A percentile compares a stretch with the other conserved stretches of the same genome.
Conservation (phyloP, 2,113 vertebrate genomes). For the Sturnus vulgaris region DNA sequence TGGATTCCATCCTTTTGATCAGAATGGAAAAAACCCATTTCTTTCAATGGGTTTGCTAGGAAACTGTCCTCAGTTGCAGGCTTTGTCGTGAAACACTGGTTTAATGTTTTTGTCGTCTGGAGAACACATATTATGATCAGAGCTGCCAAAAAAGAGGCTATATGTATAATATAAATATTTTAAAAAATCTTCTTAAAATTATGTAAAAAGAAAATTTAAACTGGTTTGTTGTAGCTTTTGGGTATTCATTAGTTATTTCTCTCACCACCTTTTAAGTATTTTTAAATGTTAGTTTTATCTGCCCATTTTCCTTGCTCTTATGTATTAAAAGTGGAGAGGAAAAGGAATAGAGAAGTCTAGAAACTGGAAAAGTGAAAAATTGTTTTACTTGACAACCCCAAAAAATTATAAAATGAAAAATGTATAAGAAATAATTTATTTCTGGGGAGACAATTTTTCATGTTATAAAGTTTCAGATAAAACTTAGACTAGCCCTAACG, state of each 20-base stretch:
- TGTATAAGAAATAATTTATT: slow-evolving; percentile 39
- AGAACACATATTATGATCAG: neutral
- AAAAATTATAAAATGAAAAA: slow-evolving; percentile 48
- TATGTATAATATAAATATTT: neutral
- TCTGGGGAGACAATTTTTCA: slow-evolving; percentile 35
- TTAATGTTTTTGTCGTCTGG: neutral
- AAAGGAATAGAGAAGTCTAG: neutral
- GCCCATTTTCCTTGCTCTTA: neutral
- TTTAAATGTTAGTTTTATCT: neutral
- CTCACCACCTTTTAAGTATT: neutral
- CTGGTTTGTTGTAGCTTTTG: neutral
- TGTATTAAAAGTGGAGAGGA: neutral
- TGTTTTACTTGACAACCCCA: neutral
- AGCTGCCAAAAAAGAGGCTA: neutral
- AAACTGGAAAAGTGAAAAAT: slow-evolving; percentile 27
- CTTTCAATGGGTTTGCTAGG: neutral
- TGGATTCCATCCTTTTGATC: neutral
- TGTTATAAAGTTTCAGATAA: slow-evolving; percentile 21
- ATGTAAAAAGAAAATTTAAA: neutral
- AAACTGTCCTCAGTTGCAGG: neutral
- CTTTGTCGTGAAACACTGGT: neutral
- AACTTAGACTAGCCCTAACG: neutral
- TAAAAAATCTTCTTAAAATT: neutral
- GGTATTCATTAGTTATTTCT: neutral
- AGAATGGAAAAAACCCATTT: neutral